phyloP scores from a whole-genome alignment of 2,888 invertebrate species.

The Hirtodrosophila duncani region DNA sequence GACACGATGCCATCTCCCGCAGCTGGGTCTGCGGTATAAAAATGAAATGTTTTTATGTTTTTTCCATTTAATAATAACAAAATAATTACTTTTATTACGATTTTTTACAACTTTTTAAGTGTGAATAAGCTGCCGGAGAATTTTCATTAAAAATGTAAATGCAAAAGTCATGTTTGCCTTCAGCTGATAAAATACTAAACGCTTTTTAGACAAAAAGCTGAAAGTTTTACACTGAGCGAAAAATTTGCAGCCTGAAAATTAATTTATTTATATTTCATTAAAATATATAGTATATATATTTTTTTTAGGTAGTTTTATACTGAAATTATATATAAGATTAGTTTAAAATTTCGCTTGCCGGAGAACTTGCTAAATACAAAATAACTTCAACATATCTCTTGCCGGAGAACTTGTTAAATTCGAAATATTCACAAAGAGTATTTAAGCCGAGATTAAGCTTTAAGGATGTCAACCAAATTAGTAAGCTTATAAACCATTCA shows the following conservation, averaged over 20 bases:
- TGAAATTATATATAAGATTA: too few relatives aligned
- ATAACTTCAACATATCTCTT: too few relatives aligned
- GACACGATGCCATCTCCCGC: not conserved
- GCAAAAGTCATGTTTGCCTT: slow-evolving; percentile 54
- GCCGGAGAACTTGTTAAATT: too few relatives aligned
- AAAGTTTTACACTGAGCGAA: slow-evolving; percentile 16
- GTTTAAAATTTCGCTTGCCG: too few relatives aligned
- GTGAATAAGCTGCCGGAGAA: slow-evolving; percentile 17
- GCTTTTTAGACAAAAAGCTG: slow-evolving; percentile 51
- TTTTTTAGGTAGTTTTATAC: too few relatives aligned
- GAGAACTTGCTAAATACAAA: too few relatives aligned
- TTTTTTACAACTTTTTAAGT: slow-evolving; percentile 58
- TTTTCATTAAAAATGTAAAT: slow-evolving; percentile 55
- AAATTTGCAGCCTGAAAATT: not conserved
- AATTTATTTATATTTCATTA: slow-evolving; percentile 41
- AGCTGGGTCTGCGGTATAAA: slow-evolving; percentile 8
- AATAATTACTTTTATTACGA: slow-evolving; percentile 26
- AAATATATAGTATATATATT: slow-evolving; percentile 63
- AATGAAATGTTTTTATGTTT: slow-evolving; percentile 4
- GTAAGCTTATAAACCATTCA: too few relatives aligned
- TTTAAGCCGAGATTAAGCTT: too few relatives aligned
- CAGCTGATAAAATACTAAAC: slow-evolving; percentile 52
- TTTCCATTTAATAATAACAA: slow-evolving; percentile 11
- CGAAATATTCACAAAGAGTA: too few relatives aligned
- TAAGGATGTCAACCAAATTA: too few relatives aligned